A percentile compares a stretch with the other conserved stretches of the same genome.
These are phyloP conservation scores for Bellardia bayeri DNA, from an alignment of 2,888 invertebrate genomes.

Conservation along the genomic window DNA sequence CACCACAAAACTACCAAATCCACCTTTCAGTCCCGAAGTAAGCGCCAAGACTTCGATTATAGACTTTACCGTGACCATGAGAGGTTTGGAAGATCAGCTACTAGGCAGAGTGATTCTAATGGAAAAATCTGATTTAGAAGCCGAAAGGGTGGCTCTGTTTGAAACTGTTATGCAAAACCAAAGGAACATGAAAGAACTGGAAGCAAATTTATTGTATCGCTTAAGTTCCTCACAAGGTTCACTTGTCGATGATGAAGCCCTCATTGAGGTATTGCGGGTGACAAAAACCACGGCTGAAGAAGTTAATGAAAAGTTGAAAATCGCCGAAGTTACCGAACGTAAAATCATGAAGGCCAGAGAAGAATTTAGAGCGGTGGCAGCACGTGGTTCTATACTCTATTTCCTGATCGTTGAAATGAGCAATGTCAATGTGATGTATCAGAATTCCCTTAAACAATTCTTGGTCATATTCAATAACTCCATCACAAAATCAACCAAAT, in stretches of 20 bases:
- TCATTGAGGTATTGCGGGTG: constrained; percentile 94
- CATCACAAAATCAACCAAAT: constrained; percentile 95
- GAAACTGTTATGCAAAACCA: constrained; percentile 99
- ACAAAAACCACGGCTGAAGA: constrained; percentile 96
- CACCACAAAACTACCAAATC: constrained; percentile 98
- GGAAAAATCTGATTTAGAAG: constrained; percentile 98
- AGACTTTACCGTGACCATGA: constrained; percentile 98
- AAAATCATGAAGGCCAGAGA: constrained; percentile 97
- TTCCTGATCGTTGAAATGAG: constrained; percentile 99
- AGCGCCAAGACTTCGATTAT: constrained; percentile 98
- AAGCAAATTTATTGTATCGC: constrained; percentile 95
- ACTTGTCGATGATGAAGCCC: constrained; percentile 96
- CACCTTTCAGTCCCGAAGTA: constrained; percentile 98
- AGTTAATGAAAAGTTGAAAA: constrained; percentile 96
- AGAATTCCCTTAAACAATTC: constrained; percentile 97
- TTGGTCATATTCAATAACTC: constrained; percentile 96
- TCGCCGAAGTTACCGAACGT: constrained; percentile 96
- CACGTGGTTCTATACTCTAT: constrained; percentile 96
- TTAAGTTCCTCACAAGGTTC: constrained; percentile 97
- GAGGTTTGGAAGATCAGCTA: constrained; percentile 97
- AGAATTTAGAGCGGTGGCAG: constrained; percentile 97
- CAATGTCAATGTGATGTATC: constrained; percentile 98
- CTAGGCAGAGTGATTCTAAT: constrained; percentile 96
- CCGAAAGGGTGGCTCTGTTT: constrained; percentile 95
- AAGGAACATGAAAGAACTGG: constrained; percentile 97